phyloP scores from a whole-genome alignment of 1,140 invertebrate genomes.

The Papilio xuthus region DNA sequence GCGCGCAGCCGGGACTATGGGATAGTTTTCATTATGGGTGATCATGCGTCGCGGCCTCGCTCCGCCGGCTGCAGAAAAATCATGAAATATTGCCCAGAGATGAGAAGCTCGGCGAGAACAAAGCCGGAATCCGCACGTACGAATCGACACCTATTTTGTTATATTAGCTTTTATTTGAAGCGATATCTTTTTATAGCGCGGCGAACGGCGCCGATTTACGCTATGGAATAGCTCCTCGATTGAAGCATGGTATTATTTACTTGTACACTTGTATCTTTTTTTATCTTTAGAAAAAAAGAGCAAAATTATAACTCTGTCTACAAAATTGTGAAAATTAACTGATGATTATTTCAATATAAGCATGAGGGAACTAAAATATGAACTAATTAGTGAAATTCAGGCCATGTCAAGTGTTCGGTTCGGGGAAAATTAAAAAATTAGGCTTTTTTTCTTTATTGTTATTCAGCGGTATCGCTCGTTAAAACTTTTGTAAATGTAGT shows the following conservation, averaged over 20 bases:
- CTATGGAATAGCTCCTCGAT: background rate
- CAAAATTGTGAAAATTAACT: background rate
- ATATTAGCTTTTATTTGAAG: conserved; percentile 46
- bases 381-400: conserved; percentile 17
- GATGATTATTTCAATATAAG: background rate
- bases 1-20: conserved; percentile 47
- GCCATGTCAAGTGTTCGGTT: conserved; percentile 13
- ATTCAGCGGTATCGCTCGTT: background rate
- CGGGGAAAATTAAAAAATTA: conserved; percentile 10
- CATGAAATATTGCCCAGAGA: conserved; percentile 56
- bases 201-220: background rate
- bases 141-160: conserved; percentile 52
- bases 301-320: background rate
- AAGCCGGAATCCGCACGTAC: conserved; percentile 49
- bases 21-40: conserved; percentile 66
- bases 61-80: conserved; percentile 59
- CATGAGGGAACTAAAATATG: background rate
- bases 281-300: background rate
- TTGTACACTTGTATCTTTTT: background rate
- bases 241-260: background rate
- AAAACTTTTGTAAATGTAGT: conserved; percentile 10
- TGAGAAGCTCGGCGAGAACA: conserved; percentile 38
- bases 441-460: conserved; percentile 7
- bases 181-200: conserved; percentile 23
- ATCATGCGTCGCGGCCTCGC: conserved; percentile 63